A percentile compares a stretch with the other conserved stretches of the same genome.
These are phyloP conservation scores for Drosophila parthenogenetica DNA, from an alignment of 2,888 invertebrate species.

Conservation along the genomic window DNA sequence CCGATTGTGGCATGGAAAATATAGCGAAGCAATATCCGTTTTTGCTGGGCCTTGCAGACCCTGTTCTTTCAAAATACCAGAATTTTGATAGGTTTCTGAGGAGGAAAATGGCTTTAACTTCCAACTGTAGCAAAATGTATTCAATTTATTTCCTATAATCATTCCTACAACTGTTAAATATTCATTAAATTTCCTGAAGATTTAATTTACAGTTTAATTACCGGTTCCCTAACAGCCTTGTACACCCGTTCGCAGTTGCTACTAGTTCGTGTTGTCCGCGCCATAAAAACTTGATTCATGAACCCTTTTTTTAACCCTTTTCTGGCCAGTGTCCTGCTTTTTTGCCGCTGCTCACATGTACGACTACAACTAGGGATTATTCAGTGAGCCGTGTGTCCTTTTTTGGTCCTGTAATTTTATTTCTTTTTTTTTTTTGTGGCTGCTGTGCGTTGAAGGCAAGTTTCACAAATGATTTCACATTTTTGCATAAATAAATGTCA, in stretches of 20 bases:
- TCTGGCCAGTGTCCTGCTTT: conserved; percentile 33
- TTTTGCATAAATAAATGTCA: conserved; percentile 82
- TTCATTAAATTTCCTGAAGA: not conserved
- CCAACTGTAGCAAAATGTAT: too few species aligned
- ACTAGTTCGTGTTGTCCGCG: not conserved
- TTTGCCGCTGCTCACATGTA: conserved; percentile 39
- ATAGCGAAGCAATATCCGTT: not conserved
- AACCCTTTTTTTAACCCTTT: conserved; percentile 44
- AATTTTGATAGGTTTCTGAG: too few species aligned
- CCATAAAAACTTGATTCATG: conserved; percentile 64
- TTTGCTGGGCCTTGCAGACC: not conserved
- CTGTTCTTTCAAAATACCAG: too few species aligned
- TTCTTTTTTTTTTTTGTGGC: conserved; percentile 33
- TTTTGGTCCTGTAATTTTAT: conserved; percentile 40
- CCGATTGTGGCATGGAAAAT: conserved; percentile 13
- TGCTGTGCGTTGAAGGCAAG: conserved; percentile 62
- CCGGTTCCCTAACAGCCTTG: not conserved
- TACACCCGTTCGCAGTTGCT: not conserved
- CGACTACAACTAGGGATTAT: conserved; percentile 10
- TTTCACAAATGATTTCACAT: conserved; percentile 81
- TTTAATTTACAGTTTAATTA: not conserved
- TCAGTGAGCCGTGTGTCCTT: conserved; percentile 61
- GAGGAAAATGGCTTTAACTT: too few species aligned
- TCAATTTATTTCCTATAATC: too few species aligned
- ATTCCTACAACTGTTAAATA: not conserved